phyloP scores from a whole-genome alignment of 2,888 invertebrate species.

The Drosophila affinis region DNA sequence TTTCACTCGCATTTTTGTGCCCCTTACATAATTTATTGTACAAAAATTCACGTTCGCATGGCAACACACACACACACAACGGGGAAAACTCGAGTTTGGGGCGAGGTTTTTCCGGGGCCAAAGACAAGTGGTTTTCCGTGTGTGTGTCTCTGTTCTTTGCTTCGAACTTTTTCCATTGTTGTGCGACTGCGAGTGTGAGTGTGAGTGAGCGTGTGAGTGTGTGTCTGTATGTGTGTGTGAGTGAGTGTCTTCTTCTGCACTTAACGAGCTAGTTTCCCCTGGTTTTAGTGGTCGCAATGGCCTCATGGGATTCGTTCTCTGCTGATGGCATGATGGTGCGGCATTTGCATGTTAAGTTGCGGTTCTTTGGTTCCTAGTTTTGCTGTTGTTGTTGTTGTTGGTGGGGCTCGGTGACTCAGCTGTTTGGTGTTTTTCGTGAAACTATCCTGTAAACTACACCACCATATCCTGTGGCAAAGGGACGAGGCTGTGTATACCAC shows the following conservation, averaged over 20 bases:
- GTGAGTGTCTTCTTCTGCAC: conserved; percentile 45
- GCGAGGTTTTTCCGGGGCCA: not conserved
- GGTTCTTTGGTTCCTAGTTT: conserved; percentile 2
- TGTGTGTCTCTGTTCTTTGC: conserved; percentile 39
- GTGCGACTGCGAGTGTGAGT: conserved; percentile 14
- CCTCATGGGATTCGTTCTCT: conserved; percentile 27
- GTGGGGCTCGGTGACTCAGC: not conserved
- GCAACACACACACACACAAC: conserved; percentile 56
- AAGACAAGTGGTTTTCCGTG: conserved; percentile 22
- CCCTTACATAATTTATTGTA: conserved; percentile 66
- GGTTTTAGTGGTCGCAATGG: conserved; percentile 53
- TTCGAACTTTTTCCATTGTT: conserved; percentile 58
- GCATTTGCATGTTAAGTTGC: conserved; percentile 1
- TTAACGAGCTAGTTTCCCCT: conserved; percentile 62
- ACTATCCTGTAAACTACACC: not conserved
- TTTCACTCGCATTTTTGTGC: not conserved
- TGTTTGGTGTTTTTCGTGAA: not conserved
- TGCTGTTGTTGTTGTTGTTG: too few species aligned
- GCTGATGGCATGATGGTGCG: not conserved
- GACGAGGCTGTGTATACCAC: not conserved
- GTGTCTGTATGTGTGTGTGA: conserved; percentile 12
- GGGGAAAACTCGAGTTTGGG: not conserved
- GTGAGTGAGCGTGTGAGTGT: not conserved
- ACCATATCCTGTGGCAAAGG: not conserved
- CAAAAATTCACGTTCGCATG: conserved; percentile 57